A percentile compares a stretch with the other conserved stretches of the same genome.
Evolutionary conservation across 2,797 vertebrate species (phyloP).

Genomic region (Sebastes diploproa): DNA sequence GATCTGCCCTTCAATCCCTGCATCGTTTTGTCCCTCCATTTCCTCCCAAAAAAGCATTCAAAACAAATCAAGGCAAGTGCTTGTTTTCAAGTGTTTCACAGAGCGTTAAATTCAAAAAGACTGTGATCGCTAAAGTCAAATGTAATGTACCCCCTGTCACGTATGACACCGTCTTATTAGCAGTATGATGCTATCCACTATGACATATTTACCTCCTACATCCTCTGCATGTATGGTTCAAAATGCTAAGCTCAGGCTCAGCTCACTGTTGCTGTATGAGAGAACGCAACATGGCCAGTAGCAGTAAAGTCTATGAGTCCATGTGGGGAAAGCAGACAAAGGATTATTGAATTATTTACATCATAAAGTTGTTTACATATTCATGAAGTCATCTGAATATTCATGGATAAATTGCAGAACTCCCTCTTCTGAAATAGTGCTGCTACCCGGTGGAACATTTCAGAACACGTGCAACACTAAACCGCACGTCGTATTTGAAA

Average conservation of each 20-base stretch:
- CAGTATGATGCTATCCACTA: not conserved
- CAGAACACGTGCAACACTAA: not conserved
- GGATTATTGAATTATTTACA: constrained; percentile 59
- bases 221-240: not conserved
- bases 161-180: not conserved
- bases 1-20: constrained; percentile 37
- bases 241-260: not conserved
- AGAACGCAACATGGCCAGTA: not conserved
- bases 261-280: not conserved
- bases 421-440: constrained; percentile 6
- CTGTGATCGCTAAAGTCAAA: not conserved
- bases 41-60: constrained; percentile 1
- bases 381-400: constrained; percentile 50
- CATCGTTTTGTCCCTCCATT: constrained; percentile 11
- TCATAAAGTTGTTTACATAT: constrained; percentile 47
- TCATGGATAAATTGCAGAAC: constrained; percentile 28
- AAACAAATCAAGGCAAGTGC: constrained; percentile 5
- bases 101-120: not conserved
- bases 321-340: constrained; percentile 27
- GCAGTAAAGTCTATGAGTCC: not conserved
- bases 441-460: not conserved
- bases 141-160: not conserved
- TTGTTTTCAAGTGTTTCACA: constrained; percentile 5
- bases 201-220: not conserved
- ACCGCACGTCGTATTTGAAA: not conserved